A percentile compares a stretch with the other conserved stretches of the same genome.
phyloP scores from a whole-genome alignment of 2,797 vertebrate genomes.

The Glyptemys insculpta region DNA sequence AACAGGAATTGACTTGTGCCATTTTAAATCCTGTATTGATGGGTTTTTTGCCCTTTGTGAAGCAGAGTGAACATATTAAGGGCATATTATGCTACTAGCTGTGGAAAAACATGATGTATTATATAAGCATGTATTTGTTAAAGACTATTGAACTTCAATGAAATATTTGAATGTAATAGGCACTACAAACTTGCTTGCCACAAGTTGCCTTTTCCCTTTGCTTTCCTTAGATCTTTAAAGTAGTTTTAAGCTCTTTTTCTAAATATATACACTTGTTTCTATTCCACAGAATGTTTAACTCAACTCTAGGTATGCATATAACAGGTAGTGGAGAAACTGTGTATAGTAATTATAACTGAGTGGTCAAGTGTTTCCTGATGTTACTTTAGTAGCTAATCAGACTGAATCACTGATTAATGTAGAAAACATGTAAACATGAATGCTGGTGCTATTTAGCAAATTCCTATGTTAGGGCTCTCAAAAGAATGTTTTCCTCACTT shows the following conservation, averaged over 20 bases:
- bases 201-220: not conserved
- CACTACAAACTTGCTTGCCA: accelerated
- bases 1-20: constrained; percentile 64
- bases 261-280: not conserved
- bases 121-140: constrained; percentile 33
- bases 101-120: constrained; percentile 58
- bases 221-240: not conserved
- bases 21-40: constrained; percentile 73
- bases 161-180: constrained; percentile 29
- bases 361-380: not conserved
- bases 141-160: constrained; percentile 17
- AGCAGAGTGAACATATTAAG: constrained; percentile 65
- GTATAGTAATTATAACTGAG: not conserved
- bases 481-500: not conserved
- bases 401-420: accelerated
- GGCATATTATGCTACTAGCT: constrained; percentile 67
- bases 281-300: not conserved
- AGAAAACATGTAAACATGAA: not conserved
- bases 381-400: not conserved
- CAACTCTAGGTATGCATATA: not conserved
- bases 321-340: not conserved
- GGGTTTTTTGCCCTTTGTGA: constrained; percentile 68
- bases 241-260: not conserved
- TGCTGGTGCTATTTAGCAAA: accelerated
- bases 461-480: not conserved